Conservation (phyloP, 2,797 vertebrate genomes). For the Notamacropus eugenii region DNA sequence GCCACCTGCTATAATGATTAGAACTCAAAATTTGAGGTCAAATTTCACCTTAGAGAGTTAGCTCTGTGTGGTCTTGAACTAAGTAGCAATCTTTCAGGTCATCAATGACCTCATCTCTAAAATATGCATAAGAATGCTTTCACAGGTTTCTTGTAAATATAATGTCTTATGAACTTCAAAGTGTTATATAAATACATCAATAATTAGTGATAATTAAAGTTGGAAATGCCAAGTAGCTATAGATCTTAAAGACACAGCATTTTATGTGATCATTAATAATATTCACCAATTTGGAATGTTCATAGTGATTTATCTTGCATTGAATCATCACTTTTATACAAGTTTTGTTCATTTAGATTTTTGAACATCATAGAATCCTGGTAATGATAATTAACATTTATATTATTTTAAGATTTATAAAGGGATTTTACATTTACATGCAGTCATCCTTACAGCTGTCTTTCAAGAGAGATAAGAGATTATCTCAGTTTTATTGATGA, state of each 20-base stretch:
- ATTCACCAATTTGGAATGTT: background rate
- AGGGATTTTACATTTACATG: background rate
- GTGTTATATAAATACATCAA: background rate
- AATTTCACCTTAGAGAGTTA: background rate
- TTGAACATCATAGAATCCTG: constrained; percentile 37
- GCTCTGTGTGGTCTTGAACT: background rate
- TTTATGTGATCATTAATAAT: constrained; percentile 19
- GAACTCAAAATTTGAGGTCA: background rate
- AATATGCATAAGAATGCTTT: background rate
- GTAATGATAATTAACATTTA: background rate
- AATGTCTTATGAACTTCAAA: background rate
- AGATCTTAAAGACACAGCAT: constrained; percentile 10
- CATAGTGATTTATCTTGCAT: background rate
- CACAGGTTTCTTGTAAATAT: background rate
- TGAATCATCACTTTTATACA: constrained; percentile 5
- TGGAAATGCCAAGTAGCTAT: constrained; percentile 11
- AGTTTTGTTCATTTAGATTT: constrained; percentile 45
- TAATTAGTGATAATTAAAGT: background rate
- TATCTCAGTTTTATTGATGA: background rate
- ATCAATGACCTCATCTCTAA: background rate
- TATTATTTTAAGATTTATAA: constrained; percentile 34
- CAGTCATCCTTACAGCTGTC: background rate
- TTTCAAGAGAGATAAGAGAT: background rate
- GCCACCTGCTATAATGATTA: background rate
- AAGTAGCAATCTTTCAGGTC: background rate